Base-by-base conservation (phyloP, 1,140 invertebrate species). In the Cephus cinctus region DNA sequence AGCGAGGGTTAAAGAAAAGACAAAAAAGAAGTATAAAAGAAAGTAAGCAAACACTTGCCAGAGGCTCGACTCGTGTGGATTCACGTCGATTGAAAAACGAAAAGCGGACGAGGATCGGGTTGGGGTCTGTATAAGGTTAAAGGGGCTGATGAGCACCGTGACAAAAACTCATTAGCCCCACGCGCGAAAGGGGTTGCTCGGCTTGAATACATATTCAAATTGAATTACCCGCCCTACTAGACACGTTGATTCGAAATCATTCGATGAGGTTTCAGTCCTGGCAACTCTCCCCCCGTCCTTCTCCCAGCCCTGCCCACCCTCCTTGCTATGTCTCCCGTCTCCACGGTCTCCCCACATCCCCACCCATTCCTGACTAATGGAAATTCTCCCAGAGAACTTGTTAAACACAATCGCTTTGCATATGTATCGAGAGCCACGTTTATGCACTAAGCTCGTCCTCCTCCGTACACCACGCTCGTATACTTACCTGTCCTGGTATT, bases 191-290 rank as follows among this genome's bases (percentile, higher is more conserved):
- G n/a, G n/a, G n/a, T n/a, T n/a, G n/a, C n/a, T n/a, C n/a, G n/a
- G n/a, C n/a, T n/a, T 18, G 31, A 59, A 75, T 76, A 69, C 74
- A 76, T 73, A 72, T 74, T 75, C 73, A 76, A 76, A 76, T 75
- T 76, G 59, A 76, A 75, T 76, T 76, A 73, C 71, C 56, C 73
- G 72, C 67, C 54, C 72, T 63, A 68, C 61, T 67, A 69, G 56
- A 71, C 69, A 67, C 67, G 67, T 67, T 73, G 71, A 73, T 76
- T 76, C 69, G 65, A 72, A 75, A 74, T 73, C 69, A 71, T 73
- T 76, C 69, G 68, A 62, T 65, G 62, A 42, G 43, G 54, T 47
- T 50, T 25, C 45, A 43, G 44, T 35, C 51, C 35, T 39, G 34
- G 44, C 52, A 53, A 55, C 54, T 9, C 16, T 12, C 52, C 21